Evolutionary conservation across 2,113 vertebrate species (phyloP).

Genomic region (Lichenostomus cassidix): DNA sequence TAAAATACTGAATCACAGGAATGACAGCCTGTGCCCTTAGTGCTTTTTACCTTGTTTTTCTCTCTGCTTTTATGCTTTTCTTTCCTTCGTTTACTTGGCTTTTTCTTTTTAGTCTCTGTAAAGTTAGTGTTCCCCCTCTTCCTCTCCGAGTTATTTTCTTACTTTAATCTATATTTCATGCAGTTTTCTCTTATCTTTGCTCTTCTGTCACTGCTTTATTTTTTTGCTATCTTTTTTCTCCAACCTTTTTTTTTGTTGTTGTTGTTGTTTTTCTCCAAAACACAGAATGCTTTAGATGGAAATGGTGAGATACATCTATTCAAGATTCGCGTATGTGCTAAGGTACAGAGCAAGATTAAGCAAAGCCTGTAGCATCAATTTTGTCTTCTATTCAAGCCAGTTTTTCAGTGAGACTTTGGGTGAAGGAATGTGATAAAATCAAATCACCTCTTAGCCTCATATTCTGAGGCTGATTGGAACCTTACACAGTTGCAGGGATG

Average conservation of each 20-base stretch:
- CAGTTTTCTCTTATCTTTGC: conserved; percentile 4
- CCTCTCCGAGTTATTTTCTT: background rate
- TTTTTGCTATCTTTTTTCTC: background rate
- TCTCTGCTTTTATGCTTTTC: background rate
- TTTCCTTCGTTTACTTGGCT: background rate
- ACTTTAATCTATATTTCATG: background rate
- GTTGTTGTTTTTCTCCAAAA: background rate
- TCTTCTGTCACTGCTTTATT: background rate
- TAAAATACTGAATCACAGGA: background rate
- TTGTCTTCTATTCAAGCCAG: conserved; percentile 22
- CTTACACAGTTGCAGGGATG: conserved; percentile 10
- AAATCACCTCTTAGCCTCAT: conserved; percentile 26
- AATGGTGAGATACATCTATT: background rate
- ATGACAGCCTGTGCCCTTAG: background rate
- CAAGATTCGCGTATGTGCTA: background rate
- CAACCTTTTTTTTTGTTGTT: background rate
- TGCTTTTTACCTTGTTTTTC: background rate
- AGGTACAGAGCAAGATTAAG: background rate
- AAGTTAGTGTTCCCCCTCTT: background rate
- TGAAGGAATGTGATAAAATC: conserved; percentile 46
- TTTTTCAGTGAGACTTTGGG: background rate
- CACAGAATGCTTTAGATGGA: background rate
- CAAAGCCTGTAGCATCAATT: conserved; percentile 15
- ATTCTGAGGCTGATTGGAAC: conserved; percentile 30
- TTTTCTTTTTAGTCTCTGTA: background rate